phyloP scores from a whole-genome alignment of 2,888 invertebrate species.

The Yponomeuta evonymella region DNA sequence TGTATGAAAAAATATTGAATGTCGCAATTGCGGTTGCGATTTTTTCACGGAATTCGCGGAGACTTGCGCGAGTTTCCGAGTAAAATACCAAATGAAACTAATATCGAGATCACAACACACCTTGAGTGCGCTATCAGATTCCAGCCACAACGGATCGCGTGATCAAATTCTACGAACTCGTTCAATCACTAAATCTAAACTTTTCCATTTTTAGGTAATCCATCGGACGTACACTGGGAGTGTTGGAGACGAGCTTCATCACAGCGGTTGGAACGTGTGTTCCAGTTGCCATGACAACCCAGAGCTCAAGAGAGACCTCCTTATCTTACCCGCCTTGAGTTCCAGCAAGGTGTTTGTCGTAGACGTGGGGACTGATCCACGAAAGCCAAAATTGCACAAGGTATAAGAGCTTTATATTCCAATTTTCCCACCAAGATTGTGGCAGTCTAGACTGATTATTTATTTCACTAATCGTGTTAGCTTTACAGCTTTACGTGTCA shows the following conservation, averaged over 20 bases:
- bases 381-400: conserved; percentile 84
- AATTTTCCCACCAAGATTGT: no score
- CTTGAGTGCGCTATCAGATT: no score
- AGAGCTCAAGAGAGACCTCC: conserved; percentile 80
- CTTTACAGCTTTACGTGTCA: neutral
- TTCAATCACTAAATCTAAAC: neutral
- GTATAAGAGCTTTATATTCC: conserved; percentile 46
- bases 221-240: conserved; percentile 87
- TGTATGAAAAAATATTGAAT: no score
- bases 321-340: conserved; percentile 88
- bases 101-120: no score
- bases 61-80: no score
- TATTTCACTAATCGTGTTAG: neutral
- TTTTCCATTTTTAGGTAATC: conserved; percentile 80
- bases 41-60: no score
- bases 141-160: no score
- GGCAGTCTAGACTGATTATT: neutral
- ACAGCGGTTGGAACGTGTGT: conserved; percentile 98
- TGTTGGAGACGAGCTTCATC: conserved; percentile 92
- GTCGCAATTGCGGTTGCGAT: no score
- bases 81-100: no score
- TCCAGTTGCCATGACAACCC: conserved; percentile 87
- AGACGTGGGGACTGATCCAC: conserved; percentile 84
- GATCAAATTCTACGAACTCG: neutral
- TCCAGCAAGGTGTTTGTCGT: conserved; percentile 90